phyloP scores from a whole-genome alignment of 2,888 invertebrate species.

The Volucella zonaria region DNA sequence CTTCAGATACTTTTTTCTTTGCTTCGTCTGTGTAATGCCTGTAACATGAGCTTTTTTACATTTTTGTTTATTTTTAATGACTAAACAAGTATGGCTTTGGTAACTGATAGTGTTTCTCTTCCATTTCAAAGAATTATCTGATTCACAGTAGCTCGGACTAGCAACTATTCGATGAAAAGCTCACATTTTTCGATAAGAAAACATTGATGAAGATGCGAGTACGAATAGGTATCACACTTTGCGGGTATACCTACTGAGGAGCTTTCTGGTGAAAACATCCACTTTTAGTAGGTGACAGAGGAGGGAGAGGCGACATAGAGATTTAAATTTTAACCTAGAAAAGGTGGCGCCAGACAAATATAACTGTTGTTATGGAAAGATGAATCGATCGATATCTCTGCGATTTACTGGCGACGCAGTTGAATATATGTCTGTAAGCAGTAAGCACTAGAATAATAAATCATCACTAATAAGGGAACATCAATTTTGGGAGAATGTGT shows the following conservation, averaged over 20 bases:
- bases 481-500: too few relatives aligned
- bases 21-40: not conserved
- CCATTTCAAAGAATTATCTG: constrained; percentile 5
- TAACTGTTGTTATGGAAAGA: too few relatives aligned
- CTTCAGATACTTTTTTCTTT: not conserved
- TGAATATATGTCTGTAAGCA: too few relatives aligned
- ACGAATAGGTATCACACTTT: too few relatives aligned
- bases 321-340: not conserved
- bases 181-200: not conserved
- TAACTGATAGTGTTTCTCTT: not conserved
- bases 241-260: too few relatives aligned
- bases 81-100: not conserved
- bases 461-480: too few relatives aligned
- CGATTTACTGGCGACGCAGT: too few relatives aligned
- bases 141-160: constrained; percentile 8
- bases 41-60: not conserved
- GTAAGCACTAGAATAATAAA: too few relatives aligned
- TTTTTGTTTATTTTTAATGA: not conserved
- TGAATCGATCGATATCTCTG: constrained; percentile 3
- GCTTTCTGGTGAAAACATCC: not conserved
- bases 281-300: not conserved
- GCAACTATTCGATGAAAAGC: not conserved
- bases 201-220: not conserved
- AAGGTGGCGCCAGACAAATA: constrained; percentile 28
- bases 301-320: not conserved